Evolutionary conservation across 2,888 invertebrate species (phyloP), one percentile per base, ranked within the genome.

Genomic region (Pelosia muscerda): DNA sequence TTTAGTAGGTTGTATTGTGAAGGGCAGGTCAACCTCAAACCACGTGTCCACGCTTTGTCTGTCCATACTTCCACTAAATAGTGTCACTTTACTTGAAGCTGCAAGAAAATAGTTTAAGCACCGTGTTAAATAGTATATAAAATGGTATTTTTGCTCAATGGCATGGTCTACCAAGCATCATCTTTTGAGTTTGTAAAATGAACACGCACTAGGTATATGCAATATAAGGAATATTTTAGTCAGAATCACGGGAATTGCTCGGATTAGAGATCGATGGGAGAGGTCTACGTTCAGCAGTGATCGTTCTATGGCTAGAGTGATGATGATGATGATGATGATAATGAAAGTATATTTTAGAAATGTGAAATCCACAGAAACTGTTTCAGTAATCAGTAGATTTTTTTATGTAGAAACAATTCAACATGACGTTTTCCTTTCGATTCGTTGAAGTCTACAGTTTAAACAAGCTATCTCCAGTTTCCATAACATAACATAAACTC

Each of bases 21-120:
- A 96, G 0, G 96, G 96, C 64, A 95, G 79, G 69, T 92, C 89
- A 3, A 89, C 78, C 74, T 95, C 94, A 66, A 92, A 91, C 92
- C 92, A 93, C 0, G 93, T 93, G 73, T 95, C 93, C 4, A 92
- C 92, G 71, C 94, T 93, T 1, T 88, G 86, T 70, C 93, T 84
- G 19, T 78, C 89, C 22, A 77, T 70, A 63, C 88, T 90, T 6
- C 81, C 90, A 75, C 95, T 94, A 72, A 92, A 94, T 66, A 95
- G 80, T 0, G 94, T 94, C 23, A 89, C 85, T 77, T 91, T 89
- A 74, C 94, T 94, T 10, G 82, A 78, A 69, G 78, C 90, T 92
- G 42, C 66, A 73, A 74, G 67, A 68, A 28, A 70, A 49, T 23
- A 6, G 56, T 60, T 42, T 5, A 1, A 57, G 11, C 13, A 11